These are phyloP conservation scores for Portevinia maculata DNA, from an alignment of 2,888 invertebrate species.

Conservation along the genomic window DNA sequence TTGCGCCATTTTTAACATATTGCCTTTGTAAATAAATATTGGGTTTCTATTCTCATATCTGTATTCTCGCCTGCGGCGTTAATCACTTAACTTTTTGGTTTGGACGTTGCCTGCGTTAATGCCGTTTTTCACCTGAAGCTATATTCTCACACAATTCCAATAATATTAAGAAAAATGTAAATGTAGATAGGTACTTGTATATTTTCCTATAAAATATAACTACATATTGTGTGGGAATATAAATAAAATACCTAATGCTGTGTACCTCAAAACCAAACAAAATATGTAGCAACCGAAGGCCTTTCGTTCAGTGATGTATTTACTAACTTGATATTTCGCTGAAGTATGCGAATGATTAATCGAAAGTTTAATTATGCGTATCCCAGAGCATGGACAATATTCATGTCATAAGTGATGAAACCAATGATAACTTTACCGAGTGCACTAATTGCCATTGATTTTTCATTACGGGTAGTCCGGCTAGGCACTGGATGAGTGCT, in stretches of 20 bases:
- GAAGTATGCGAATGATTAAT: conserved; percentile 74
- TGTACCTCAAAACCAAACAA: neutral
- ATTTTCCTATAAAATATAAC: neutral
- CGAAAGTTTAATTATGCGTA: conserved; percentile 75
- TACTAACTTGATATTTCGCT: conserved; percentile 66
- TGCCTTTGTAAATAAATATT: conserved; percentile 53
- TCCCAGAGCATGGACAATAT: conserved; percentile 55
- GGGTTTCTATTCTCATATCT: conserved; percentile 26
- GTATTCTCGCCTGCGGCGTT: conserved; percentile 34
- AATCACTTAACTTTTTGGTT: conserved; percentile 39
- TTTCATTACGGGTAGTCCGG: conserved; percentile 61
- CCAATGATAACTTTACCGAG: conserved; percentile 69
- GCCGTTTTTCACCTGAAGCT: conserved; percentile 55
- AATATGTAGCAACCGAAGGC: conserved; percentile 1
- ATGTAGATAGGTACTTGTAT: neutral
- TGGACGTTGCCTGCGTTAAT: conserved; percentile 34
- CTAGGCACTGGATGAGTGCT: neutral
- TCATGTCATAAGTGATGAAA: conserved; percentile 68
- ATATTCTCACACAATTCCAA: neutral
- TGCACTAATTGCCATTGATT: conserved; percentile 71
- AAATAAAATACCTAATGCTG: neutral
- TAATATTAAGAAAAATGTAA: neutral
- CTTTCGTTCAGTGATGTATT: conserved; percentile 4
- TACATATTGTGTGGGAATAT: neutral
- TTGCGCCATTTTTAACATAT: conserved; percentile 34